These are phyloP conservation scores for Oreohelix idahoensis DNA, from an alignment of 1,140 invertebrate species.

Conservation along the genomic window DNA sequence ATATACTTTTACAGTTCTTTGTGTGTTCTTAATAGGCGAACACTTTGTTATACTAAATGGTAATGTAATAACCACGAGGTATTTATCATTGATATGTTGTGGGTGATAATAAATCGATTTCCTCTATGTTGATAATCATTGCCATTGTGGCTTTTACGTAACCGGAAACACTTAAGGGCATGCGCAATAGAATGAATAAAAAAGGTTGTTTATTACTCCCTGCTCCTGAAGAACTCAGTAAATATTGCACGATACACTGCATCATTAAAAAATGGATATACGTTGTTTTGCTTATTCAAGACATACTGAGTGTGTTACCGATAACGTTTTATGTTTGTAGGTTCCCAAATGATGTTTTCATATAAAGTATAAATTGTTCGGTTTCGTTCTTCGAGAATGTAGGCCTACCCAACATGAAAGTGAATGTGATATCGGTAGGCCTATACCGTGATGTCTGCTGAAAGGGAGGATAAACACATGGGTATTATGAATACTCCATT, in stretches of 20 bases:
- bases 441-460: too few species aligned
- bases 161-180: constrained; percentile 23
- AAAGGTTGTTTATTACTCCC: constrained; percentile 18
- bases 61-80: background rate
- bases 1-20: background rate
- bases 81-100: background rate
- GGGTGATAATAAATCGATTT: background rate
- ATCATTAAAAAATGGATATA: too few species aligned
- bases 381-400: too few species aligned
- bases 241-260: too few species aligned
- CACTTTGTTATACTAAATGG: background rate
- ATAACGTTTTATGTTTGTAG: too few species aligned
- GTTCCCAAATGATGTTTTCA: too few species aligned
- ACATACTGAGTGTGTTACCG: too few species aligned
- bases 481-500: background rate
- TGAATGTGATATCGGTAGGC: too few species aligned
- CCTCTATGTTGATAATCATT: background rate
- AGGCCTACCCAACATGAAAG: too few species aligned
- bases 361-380: too few species aligned
- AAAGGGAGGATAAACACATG: too few species aligned
- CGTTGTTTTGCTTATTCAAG: too few species aligned
- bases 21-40: background rate
- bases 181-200: constrained; percentile 14
- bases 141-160: constrained; percentile 35
- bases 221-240: background rate